Evolutionary conservation across 2,888 invertebrate species (phyloP).

Genomic region (Chesias legatella): DNA sequence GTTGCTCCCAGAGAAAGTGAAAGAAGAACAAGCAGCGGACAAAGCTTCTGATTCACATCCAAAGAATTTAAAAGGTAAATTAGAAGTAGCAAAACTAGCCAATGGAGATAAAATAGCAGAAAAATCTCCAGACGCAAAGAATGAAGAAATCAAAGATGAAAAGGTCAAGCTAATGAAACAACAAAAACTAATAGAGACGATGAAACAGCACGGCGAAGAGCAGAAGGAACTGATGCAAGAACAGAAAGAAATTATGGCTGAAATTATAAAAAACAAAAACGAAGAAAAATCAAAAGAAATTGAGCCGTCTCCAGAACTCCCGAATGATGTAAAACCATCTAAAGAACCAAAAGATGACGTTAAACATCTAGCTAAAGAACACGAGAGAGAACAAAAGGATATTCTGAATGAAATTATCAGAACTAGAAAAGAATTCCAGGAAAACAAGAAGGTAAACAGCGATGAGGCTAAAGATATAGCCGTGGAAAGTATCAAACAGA

Average conservation of each 20-base stretch:
- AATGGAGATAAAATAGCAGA: conserved; percentile 41
- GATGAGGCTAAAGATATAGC: conserved; percentile 73
- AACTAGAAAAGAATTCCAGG: conserved; percentile 71
- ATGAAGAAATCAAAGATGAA: conserved; percentile 45
- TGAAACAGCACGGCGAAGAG: conserved; percentile 85
- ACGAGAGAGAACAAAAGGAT: conserved; percentile 84
- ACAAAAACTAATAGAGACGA: conserved; percentile 80
- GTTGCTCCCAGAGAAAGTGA: conserved; percentile 25
- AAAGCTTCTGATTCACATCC: conserved; percentile 57
- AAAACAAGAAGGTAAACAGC: conserved; percentile 66
- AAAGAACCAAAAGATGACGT: conserved; percentile 11
- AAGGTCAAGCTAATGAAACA: conserved; percentile 49
- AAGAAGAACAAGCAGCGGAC: conserved; percentile 39
- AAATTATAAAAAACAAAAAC: conserved; percentile 79
- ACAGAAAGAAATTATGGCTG: conserved; percentile 82
- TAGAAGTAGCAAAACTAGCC: conserved; percentile 39
- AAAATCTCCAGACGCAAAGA: conserved; percentile 30
- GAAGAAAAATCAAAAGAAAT: conserved; percentile 71
- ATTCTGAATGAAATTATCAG: conserved; percentile 81
- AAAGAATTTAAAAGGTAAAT: conserved; percentile 52
- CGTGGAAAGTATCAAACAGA: conserved; percentile 74
- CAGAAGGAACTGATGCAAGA: conserved; percentile 84
- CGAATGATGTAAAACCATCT: neutral
- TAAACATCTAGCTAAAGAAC: conserved; percentile 79
- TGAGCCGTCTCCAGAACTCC: conserved; percentile 26